Conservation (phyloP, 2,888 invertebrate species). For the Elgonia sp. region DNA sequence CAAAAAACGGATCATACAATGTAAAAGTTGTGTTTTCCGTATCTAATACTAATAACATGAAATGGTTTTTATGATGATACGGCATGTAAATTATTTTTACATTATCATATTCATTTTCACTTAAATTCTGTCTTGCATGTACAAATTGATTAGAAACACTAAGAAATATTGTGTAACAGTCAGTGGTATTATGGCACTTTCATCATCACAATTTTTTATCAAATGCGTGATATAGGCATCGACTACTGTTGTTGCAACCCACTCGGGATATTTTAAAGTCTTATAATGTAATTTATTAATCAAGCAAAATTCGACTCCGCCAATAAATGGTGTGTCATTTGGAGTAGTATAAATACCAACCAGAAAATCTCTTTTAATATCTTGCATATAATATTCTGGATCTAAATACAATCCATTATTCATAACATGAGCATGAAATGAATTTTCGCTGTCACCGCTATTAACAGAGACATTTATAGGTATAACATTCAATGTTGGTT, state of each 20-base stretch:
- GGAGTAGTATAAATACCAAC: neutral
- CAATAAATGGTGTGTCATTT: neutral
- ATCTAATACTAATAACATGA: neutral
- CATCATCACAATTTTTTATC: neutral
- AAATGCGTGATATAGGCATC: neutral
- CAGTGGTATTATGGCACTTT: neutral
- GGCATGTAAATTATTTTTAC: neutral
- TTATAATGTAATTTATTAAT: neutral
- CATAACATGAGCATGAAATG: too few relatives aligned
- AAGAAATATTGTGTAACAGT: neutral
- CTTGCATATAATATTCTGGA: neutral
- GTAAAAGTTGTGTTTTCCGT: neutral
- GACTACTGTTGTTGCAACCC: neutral
- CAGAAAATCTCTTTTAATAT: neutral
- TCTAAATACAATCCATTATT: too few relatives aligned
- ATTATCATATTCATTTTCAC: neutral
- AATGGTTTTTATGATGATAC: neutral
- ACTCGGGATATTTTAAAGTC: neutral
- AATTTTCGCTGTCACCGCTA: too few relatives aligned
- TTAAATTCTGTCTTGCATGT: neutral
- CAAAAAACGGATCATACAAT: constrained; percentile 3
- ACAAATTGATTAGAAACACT: neutral
- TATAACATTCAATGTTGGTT: too few relatives aligned
- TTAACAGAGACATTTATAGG: too few relatives aligned
- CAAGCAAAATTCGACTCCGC: neutral